These are phyloP conservation scores for Geotrypetes seraphini DNA, from an alignment of 2,797 vertebrate species.

Conservation along the genomic window DNA sequence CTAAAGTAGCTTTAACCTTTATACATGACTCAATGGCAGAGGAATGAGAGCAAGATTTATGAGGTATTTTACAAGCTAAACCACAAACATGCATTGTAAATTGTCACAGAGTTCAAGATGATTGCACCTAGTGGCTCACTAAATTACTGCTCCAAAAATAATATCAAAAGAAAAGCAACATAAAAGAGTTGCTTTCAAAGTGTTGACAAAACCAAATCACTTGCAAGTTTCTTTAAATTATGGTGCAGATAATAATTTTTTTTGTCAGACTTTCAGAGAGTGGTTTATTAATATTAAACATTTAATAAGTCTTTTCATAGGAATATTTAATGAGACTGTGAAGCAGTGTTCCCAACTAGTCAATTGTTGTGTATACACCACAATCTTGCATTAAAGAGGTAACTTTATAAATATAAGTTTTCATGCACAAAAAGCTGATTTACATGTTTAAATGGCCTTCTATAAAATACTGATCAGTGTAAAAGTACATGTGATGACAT, in stretches of 20 bases:
- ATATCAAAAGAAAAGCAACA: background rate
- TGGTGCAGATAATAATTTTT: constrained; percentile 2
- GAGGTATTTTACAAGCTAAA: constrained; percentile 5
- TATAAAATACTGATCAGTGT: too few species aligned
- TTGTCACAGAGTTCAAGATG: background rate
- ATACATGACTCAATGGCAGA: constrained; percentile 7
- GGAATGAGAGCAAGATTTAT: constrained; percentile 10
- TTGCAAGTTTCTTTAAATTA: background rate
- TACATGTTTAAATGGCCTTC: too few species aligned
- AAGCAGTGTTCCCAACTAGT: constrained; percentile 11
- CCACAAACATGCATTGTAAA: constrained; percentile 5
- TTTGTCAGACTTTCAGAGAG: constrained; percentile 2
- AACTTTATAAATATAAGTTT: too few species aligned
- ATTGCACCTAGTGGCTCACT: background rate
- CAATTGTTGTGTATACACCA: constrained; percentile 23
- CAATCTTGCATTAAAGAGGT: too few species aligned
- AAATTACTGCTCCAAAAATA: background rate
- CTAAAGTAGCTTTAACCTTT: constrained; percentile 14
- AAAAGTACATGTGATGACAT: too few species aligned
- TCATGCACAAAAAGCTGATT: constrained; percentile 13
- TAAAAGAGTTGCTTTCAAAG: background rate
- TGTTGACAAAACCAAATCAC: constrained; percentile 9
- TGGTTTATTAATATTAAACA: constrained; percentile 12
- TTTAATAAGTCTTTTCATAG: constrained; percentile 14
- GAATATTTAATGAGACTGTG: constrained; percentile 7